Evolutionary conservation across 2,113 vertebrate genomes (phyloP).

Genomic region (Rhinogobius similis): DNA sequence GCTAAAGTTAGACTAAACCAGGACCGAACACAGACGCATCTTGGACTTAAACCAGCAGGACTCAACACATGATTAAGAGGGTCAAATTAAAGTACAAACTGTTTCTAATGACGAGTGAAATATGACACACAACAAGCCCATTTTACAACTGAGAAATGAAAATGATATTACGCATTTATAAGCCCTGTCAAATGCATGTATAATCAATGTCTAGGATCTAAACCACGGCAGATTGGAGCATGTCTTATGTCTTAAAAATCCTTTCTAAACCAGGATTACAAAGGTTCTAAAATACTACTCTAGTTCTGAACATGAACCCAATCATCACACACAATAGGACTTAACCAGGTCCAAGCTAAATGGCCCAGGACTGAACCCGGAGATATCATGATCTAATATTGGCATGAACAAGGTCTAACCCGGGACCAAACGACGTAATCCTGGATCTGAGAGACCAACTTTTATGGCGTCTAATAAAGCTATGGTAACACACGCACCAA

Average conservation of each 20-base stretch:
- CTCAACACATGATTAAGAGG: too few relatives aligned
- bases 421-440: conserved; percentile 69
- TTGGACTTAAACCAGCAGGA: too few relatives aligned
- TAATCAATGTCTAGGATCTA: not conserved
- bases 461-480: conserved; percentile 55
- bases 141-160: not conserved
- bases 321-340: too few relatives aligned
- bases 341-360: too few relatives aligned
- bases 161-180: too few relatives aligned
- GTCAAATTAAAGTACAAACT: too few relatives aligned
- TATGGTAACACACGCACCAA: conserved; percentile 22
- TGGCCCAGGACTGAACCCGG: not conserved
- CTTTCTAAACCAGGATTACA: not conserved
- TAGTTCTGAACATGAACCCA: too few relatives aligned
- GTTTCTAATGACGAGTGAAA: too few relatives aligned
- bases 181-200: too few relatives aligned
- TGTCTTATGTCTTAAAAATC: not conserved
- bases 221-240: not conserved
- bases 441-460: not conserved
- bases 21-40: not conserved
- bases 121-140: not conserved
- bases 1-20: not conserved
- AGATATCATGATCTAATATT: not conserved
- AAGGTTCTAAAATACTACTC: not conserved
- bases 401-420: not conserved